Evolutionary conservation across 2,888 invertebrate genomes (phyloP).

Genomic region (Bursaphelenchus okinawaensis): DNA sequence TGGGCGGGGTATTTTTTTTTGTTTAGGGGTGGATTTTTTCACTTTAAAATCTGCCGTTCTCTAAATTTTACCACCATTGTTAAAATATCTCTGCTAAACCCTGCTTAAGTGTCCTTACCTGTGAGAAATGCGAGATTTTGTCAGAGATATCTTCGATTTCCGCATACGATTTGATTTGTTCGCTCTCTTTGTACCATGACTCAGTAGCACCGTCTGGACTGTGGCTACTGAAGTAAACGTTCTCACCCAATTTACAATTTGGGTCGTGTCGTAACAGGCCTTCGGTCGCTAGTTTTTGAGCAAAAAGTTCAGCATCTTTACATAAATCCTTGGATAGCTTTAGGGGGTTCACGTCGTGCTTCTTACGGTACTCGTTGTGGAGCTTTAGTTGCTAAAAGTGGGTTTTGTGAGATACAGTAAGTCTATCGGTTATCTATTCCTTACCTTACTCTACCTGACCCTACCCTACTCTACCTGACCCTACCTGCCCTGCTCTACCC

Average conservation of each 20-base stretch:
- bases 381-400: slow-evolving; percentile 12
- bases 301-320: slow-evolving; percentile 21
- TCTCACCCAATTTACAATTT: slow-evolving; percentile 18
- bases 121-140: slow-evolving; percentile 69
- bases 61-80: too few species aligned
- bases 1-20: too few species aligned
- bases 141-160: slow-evolving; percentile 1
- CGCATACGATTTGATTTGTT: background rate
- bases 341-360: slow-evolving; percentile 15
- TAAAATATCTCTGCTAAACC: too few species aligned
- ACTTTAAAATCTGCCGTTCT: too few species aligned
- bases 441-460: too few species aligned
- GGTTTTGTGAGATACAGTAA: too few species aligned
- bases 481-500: too few species aligned
- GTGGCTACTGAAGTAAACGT: slow-evolving; percentile 15
- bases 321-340: slow-evolving; percentile 9
- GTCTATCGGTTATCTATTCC: too few species aligned
- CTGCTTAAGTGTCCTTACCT: too few species aligned
- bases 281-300: slow-evolving; percentile 14
- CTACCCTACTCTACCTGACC: too few species aligned
- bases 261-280: slow-evolving; percentile 17
- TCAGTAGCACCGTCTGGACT: slow-evolving; percentile 59
- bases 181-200: slow-evolving; percentile 18
- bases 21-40: too few species aligned
- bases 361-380: slow-evolving; percentile 13